Evolutionary conservation across 2,888 invertebrate species (phyloP), one percentile per base, ranked within the genome.

Genomic region (Alcis repandata): DNA sequence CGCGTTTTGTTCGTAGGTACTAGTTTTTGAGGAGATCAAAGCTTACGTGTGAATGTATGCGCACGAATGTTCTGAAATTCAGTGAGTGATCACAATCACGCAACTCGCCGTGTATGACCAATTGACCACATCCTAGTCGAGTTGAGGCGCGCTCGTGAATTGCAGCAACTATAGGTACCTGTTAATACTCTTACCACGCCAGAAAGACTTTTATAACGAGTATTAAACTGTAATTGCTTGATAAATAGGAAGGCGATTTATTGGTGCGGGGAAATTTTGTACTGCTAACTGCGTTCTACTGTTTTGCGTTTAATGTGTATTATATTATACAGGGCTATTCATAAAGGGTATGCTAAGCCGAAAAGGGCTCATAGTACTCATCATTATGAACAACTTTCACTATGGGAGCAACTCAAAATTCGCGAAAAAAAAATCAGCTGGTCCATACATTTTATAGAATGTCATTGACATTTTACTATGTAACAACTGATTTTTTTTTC

Each of bases 151-250:
- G 45, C 20, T 20, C 20, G 3, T 45, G 13, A 45, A 13, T 45
- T 20, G 20, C 20, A 22, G 3, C 20, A 11, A 45, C 11, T 45
- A 13, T 17, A 45, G 4, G 20, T 22, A 45, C 6, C 11, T 15
- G 46, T 46, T n/a, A 11, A 46, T 53, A 53, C 53, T 53, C 33
- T 17, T 17, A 17, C 27, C 53, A 53, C 53, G 53, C 52, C 40
- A 48, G 40, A 54, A 54, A 46, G 54, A 48, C 48, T 61, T 61
- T 61, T 48, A 61, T 61, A 48, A 54, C 48, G 38, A 58, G 38
- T 58, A 40, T 66, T 62, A 63, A 56, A 9, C 10, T 52, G 65
- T 69, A 67, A 71, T 71, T 67, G 61, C 54, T 67, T 40, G 46
- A 54, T 63, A 59, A 27, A 63, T 63, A 65, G 58, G 53, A 60